Evolutionary conservation across 2,797 vertebrate genomes (phyloP).

Genomic region (Helarctos malayanus): DNA sequence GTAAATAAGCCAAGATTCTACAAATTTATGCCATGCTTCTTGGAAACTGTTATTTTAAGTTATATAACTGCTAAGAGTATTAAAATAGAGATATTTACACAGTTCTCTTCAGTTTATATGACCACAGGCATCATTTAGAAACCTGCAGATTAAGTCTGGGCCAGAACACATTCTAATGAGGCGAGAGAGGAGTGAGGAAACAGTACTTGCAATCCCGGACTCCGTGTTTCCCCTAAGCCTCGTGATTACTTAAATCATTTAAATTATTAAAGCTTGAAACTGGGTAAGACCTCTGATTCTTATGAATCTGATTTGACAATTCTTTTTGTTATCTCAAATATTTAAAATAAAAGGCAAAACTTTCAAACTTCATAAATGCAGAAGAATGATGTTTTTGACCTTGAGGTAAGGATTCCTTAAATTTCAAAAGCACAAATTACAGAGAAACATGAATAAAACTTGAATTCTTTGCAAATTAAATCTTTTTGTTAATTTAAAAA

Average conservation of each 20-base stretch:
- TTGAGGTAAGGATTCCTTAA: constrained; percentile 50
- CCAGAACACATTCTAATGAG: neutral
- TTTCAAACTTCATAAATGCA: constrained; percentile 23
- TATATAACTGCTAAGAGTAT: neutral
- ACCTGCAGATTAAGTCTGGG: neutral
- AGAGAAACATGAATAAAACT: neutral
- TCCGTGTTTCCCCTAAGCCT: neutral
- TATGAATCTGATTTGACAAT: neutral
- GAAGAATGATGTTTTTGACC: constrained; percentile 11
- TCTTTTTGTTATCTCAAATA: constrained; percentile 25
- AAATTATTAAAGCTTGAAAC: constrained; percentile 8
- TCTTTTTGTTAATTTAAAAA: constrained; percentile 2
- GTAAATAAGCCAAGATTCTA: constrained; percentile 39
- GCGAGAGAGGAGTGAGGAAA: neutral
- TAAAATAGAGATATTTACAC: neutral
- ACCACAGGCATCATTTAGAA: neutral
- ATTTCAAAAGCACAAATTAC: constrained; percentile 4
- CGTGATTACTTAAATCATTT: neutral
- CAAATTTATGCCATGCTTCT: neutral
- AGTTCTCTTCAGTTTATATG: constrained; percentile 41
- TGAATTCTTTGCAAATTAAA: constrained; percentile 56
- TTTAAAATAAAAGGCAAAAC: constrained; percentile 32
- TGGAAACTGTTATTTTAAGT: neutral
- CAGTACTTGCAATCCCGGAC: neutral
- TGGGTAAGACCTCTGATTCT: neutral